These are phyloP conservation scores for Teleogryllus occipitalis DNA, from an alignment of 1,140 invertebrate genomes.

Conservation along the genomic window DNA sequence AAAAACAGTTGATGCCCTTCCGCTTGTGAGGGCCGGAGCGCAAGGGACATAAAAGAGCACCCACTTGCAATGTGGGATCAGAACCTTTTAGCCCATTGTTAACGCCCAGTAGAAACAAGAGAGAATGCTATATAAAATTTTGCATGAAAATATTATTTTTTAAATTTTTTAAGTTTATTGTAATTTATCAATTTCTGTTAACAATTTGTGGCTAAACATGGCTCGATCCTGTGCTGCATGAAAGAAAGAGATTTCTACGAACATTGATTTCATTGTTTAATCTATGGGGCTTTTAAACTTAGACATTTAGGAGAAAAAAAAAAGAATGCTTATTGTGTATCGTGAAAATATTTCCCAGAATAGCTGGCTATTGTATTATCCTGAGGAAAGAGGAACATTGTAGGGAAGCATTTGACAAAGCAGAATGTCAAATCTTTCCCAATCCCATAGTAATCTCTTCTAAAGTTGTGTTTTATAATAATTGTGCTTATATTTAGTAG, in stretches of 20 bases:
- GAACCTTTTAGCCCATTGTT: constrained; percentile 16
- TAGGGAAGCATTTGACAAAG: not conserved
- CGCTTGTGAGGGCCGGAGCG: constrained; percentile 1
- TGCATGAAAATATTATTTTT: not conserved
- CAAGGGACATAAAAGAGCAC: not conserved
- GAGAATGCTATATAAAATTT: not conserved
- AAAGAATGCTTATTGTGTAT: constrained; percentile 9
- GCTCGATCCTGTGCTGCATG: not conserved
- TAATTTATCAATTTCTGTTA: not conserved
- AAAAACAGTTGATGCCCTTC: not conserved
- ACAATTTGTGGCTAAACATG: not conserved
- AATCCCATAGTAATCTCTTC: not conserved
- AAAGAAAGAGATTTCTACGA: not conserved
- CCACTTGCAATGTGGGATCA: constrained; percentile 10
- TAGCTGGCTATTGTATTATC: constrained; percentile 3
- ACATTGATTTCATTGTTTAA: constrained; percentile 20
- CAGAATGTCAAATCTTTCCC: not conserved
- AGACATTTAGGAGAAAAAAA: not conserved
- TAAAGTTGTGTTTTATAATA: not conserved
- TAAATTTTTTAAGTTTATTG: not conserved
- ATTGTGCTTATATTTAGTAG: constrained; percentile 1
- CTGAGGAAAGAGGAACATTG: not conserved
- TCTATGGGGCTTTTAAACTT: constrained; percentile 18
- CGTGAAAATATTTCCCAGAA: constrained; percentile 19
- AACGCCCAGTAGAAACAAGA: not conserved